Conservation (phyloP, 1,140 invertebrate species). For the Habropoda laboriosa region DNA sequence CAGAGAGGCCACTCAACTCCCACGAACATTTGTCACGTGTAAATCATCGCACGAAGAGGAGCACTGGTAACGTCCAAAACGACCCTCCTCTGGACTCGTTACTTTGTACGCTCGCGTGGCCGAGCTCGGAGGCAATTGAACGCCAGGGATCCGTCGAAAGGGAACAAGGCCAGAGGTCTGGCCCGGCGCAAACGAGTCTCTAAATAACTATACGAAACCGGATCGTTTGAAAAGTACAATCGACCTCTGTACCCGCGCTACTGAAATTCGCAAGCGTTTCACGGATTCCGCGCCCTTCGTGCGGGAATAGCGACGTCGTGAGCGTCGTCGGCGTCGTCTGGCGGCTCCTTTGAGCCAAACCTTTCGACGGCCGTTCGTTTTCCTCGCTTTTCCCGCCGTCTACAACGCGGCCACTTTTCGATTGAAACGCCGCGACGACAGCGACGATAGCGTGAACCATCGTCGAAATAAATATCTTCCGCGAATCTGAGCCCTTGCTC, state of each 20-base stretch:
- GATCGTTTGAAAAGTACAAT: constrained; percentile 31
- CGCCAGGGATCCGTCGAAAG: not conserved
- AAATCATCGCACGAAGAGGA: not conserved
- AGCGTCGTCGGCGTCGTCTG: constrained; percentile 9
- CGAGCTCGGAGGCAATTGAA: not conserved
- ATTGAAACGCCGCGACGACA: constrained; percentile 34
- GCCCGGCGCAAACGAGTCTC: not conserved
- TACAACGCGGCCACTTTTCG: constrained; percentile 29
- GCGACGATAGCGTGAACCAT: constrained; percentile 10
- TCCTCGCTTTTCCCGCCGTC: constrained; percentile 20
- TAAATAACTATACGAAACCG: constrained; percentile 17
- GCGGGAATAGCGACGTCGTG: constrained; percentile 9
- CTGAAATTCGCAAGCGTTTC: not conserved
- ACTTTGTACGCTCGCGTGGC: not conserved
- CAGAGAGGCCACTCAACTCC: too few species aligned
- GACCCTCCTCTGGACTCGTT: not conserved
- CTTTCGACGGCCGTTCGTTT: constrained; percentile 6
- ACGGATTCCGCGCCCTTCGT: not conserved
- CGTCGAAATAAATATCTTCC: constrained; percentile 46
- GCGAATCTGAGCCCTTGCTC: not conserved
- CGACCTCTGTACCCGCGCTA: constrained; percentile 8
- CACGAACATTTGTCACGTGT: not conserved
- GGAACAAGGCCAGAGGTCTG: not conserved
- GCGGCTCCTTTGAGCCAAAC: constrained; percentile 41
- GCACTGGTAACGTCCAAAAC: not conserved